Evolutionary conservation across 2,888 invertebrate species (phyloP).

Genomic region (Hetaerina titia): DNA sequence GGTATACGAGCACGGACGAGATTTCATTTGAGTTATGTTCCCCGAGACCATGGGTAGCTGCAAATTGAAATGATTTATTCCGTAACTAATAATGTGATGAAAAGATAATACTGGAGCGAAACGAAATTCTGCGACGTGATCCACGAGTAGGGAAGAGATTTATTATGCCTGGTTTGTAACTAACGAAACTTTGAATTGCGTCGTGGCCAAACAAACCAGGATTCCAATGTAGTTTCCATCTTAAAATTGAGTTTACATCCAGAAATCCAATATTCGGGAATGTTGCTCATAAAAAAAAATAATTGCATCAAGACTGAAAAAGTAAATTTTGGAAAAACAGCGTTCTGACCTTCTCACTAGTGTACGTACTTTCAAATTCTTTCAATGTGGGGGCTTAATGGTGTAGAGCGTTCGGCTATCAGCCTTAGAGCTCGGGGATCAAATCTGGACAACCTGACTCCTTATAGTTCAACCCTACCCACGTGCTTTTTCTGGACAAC

Average conservation of each 20-base stretch:
- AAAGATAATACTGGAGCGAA: neutral
- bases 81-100: slow-evolving; percentile 19
- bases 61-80: neutral
- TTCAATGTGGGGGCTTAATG: too few relatives aligned
- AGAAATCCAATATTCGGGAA: neutral
- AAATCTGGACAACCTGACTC: too few relatives aligned
- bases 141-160: neutral
- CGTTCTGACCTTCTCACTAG: too few relatives aligned
- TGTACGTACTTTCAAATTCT: too few relatives aligned
- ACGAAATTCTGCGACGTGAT: neutral
- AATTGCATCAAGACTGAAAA: too few relatives aligned
- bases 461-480: too few relatives aligned
- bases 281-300: too few relatives aligned
- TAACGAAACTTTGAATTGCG: neutral
- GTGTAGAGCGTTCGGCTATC: too few relatives aligned
- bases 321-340: too few relatives aligned
- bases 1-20: neutral
- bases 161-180: neutral
- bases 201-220: neutral
- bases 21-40: neutral
- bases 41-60: neutral
- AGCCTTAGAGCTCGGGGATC: too few relatives aligned
- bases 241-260: neutral
- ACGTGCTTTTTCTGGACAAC: too few relatives aligned
- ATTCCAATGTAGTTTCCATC: neutral